A percentile compares a stretch with the other conserved stretches of the same genome.
Conservation (phyloP, 2,888 invertebrate genomes). For the Ypsolopha sequella region DNA sequence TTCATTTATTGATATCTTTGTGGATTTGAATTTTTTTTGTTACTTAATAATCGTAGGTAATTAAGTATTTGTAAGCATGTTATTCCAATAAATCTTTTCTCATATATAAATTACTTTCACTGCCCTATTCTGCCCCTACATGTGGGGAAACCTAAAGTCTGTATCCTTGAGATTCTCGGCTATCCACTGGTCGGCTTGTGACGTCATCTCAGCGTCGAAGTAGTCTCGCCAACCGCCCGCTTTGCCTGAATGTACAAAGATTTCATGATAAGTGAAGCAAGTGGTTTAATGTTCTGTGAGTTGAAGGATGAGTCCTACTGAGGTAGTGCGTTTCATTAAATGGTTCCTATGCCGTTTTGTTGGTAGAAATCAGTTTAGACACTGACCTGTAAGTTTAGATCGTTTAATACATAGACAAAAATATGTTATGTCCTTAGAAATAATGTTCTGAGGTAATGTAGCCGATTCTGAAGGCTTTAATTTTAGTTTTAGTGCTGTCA, state of each 20-base stretch:
- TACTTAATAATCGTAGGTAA: slow-evolving; percentile 5
- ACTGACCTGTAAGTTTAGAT: no score
- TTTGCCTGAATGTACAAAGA: slow-evolving; percentile 50
- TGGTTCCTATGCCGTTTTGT: no score
- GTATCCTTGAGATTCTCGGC: slow-evolving; percentile 71
- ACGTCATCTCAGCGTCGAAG: slow-evolving; percentile 76
- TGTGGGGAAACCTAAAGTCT: slow-evolving; percentile 70
- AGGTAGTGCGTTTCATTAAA: no score
- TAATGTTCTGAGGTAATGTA: no score
- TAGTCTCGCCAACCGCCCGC: slow-evolving; percentile 79
- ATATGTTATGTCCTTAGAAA: no score
- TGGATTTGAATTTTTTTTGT: slow-evolving; percentile 1
- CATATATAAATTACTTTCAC: slow-evolving; percentile 2
- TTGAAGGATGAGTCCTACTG: no score
- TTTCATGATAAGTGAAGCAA: not conserved
- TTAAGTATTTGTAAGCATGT: slow-evolving; percentile 8
- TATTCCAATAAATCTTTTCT: slow-evolving; percentile 4
- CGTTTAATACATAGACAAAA: no score
- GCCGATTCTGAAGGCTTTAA: no score
- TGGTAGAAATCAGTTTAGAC: no score
- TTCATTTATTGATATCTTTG: not conserved
- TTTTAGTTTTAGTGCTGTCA: no score
- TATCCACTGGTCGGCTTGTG: slow-evolving; percentile 79
- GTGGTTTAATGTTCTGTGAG: no score
- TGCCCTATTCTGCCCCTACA: slow-evolving; percentile 3